Percentiles rank a stretch among this genome's conserved stretches.
Conservation (phyloP, 2,888 invertebrate genomes). For the Papilio protenor region DNA sequence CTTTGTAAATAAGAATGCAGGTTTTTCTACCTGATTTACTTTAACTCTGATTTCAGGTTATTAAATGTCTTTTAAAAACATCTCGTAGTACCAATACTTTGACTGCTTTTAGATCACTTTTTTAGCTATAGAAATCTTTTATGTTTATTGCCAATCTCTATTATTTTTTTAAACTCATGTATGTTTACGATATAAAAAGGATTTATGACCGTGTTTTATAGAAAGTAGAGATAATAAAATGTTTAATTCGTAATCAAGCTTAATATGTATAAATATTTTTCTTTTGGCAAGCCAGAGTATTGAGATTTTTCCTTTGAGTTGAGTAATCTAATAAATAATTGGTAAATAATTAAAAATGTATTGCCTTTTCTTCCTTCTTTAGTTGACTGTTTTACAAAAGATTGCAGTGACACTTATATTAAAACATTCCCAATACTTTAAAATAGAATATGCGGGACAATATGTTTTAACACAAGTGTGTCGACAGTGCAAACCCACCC, state of each 20-base stretch:
- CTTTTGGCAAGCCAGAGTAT: not conserved
- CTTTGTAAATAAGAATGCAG: not conserved
- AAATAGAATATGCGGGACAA: not conserved
- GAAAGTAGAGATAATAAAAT: not conserved
- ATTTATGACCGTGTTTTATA: not conserved
- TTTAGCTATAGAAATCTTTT: not conserved
- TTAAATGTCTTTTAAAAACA: too few relatives aligned
- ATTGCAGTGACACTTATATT: not conserved
- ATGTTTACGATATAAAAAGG: constrained; percentile 5
- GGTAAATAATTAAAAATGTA: too few relatives aligned
- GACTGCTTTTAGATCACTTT: not conserved
- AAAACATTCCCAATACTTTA: not conserved
- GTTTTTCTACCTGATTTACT: not conserved
- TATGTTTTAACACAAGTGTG: not conserved
- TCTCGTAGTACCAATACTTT: too few relatives aligned
- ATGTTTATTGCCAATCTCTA: not conserved
- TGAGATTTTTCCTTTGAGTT: not conserved
- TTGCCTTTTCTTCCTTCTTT: not conserved
- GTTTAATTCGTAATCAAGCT: not conserved
- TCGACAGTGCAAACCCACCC: not conserved
- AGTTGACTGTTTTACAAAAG: not conserved
- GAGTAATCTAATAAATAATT: too few relatives aligned
- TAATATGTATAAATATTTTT: not conserved
- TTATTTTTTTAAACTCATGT: not conserved
- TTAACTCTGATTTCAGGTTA: too few relatives aligned